Evolutionary conservation across 2,888 invertebrate species (phyloP), one percentile per base, ranked within the genome.

Genomic region (Hoplodrina blanda): DNA sequence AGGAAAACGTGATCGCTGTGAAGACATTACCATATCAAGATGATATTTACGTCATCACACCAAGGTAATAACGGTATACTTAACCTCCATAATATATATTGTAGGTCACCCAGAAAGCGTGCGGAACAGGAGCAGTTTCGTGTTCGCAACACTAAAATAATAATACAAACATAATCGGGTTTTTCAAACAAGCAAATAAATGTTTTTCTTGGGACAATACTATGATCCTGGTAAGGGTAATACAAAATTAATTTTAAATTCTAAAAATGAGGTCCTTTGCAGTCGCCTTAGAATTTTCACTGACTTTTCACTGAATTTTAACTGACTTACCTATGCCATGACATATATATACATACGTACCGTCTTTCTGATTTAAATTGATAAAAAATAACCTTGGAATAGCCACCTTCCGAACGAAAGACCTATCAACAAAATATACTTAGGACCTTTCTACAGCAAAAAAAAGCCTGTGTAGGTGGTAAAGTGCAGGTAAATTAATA

Each of bases 1-100:
- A 95, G 64, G 96, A 96, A 81, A 97, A 97, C 88, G 93, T 97
- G 11, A 96, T 97, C 54, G 96, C 96, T 2, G 97, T 97, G 17
- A 96, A 97, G 79, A 94, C 95, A 5, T 96, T 97, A 72, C 93
- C 96, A 54, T 95, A 92, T 89, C 95, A 94, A 79, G 96, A 97
- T 65, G 94, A 96, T 46, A 95, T 96, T 13, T 96, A 96, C 84
- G 82, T 97, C 4, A 96, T 97, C 3, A 92, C 97, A 69, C 97
- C 97, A 4, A 96, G 97, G 50, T 73, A 74, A 4, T 33, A 41
- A 54, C 19, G 37, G 30, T 11, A 8, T 50, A 30, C 15, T 25
- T 66, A 44, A 25, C 49, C 41, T 64, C n/a, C 11, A 46, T n/a
- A n/a, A n/a, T n/a, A n/a, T n/a, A n/a, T 56, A n/a, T 13, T 70